Evolutionary conservation across 2,888 invertebrate genomes (phyloP), one percentile per base, ranked within the genome.

Genomic region (Aethes cnicana): DNA sequence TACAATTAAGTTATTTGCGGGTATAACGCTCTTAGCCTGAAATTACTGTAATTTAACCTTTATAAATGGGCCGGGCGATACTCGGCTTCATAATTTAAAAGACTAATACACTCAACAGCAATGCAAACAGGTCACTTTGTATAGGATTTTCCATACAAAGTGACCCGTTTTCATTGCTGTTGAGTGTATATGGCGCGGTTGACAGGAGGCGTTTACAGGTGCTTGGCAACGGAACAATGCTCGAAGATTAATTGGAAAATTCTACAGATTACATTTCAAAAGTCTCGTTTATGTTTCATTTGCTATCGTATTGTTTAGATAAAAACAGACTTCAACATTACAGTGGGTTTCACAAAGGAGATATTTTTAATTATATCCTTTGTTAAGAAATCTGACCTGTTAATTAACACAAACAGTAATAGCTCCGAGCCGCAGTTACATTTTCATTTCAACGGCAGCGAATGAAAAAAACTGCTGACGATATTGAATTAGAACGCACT

Each of bases 1-100:
- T 64, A 62, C 66, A 68, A 77, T 77, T 76, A 74, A 77, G 77
- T 72, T 74, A 72, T 76, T 77, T 74, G 62, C 69, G 68, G 70
- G 69, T 72, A 73, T 75, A 71, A 73, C 68, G 65, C 67, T 66
- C 60, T 66, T 59, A 63, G 64, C 36, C 41, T 48, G 50, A 68
- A 64, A 68, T 64, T 62, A 66, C 58, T 59, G 67, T 68, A 66
- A 75, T 76, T 66, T 58, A 55, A 58, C 46, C 53, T 63, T 73
- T 69, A 72, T 74, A 67, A 69, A 71, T 68, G 68, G 60, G 37
- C 30, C 49, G 59, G 59, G 58, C 63, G 61, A 66, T 71, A 65
- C 57, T 48, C 48, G 54, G 57, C 55, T 67, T 63, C 57, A 55
- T 53, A 39, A 57, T 58, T 55, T 59, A 59, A 58, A 54, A 58